Percentiles rank a stretch among this genome's conserved stretches.
Evolutionary conservation across 2,888 invertebrate genomes (phyloP).

Genomic region (Tuberolachnus salignus): DNA sequence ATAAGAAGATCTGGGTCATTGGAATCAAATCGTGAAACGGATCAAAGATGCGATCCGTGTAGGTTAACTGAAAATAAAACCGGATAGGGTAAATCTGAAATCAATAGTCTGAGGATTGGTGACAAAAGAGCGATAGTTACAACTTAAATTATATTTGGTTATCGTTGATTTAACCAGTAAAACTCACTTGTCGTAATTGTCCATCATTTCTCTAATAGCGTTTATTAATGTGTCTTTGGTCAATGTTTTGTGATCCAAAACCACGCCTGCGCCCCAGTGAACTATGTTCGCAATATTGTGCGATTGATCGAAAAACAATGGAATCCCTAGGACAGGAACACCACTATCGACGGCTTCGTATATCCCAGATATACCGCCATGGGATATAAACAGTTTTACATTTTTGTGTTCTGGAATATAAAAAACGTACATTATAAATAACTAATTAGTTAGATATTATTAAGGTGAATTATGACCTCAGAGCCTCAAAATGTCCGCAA

Average conservation of each 20-base stretch:
- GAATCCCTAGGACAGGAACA: constrained; percentile 41
- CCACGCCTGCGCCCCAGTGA: constrained; percentile 39
- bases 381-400: constrained; percentile 46
- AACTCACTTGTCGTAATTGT: constrained; percentile 20
- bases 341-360: constrained; percentile 45
- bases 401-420: constrained; percentile 37
- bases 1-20: too few relatives aligned
- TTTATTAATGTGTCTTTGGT: constrained; percentile 34
- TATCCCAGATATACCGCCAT: constrained; percentile 45
- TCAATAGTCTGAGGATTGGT: too few relatives aligned
- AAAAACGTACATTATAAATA: too few relatives aligned
- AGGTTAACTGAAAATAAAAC: too few relatives aligned
- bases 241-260: constrained; percentile 39
- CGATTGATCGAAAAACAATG: constrained; percentile 40
- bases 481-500: too few relatives aligned
- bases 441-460: too few relatives aligned
- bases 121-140: too few relatives aligned
- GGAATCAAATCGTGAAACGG: too few relatives aligned
- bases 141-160: neutral
- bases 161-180: neutral
- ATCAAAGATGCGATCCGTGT: too few relatives aligned
- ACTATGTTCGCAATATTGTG: constrained; percentile 44
- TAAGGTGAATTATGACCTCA: too few relatives aligned
- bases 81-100: too few relatives aligned
- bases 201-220: constrained; percentile 26